A percentile compares a stretch with the other conserved stretches of the same genome.
phyloP scores from a whole-genome alignment of 2,888 invertebrate genomes.

The Drosophila monieri region DNA sequence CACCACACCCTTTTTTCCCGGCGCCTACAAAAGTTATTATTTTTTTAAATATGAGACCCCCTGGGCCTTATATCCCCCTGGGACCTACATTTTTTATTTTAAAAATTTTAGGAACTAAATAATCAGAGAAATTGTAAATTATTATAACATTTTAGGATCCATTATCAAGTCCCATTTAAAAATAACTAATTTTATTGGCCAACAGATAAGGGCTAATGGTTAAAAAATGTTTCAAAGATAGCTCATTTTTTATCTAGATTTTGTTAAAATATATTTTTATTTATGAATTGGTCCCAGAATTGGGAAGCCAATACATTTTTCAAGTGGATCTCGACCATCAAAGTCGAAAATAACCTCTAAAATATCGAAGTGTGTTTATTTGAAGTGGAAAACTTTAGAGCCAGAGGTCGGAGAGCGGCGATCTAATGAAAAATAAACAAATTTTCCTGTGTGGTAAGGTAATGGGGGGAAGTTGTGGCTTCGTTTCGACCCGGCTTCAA shows the following conservation, averaged over 20 bases:
- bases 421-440: constrained; percentile 69
- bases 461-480: background rate
- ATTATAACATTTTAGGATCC: background rate
- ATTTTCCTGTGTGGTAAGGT: background rate
- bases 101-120: background rate
- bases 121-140: background rate
- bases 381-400: constrained; percentile 19
- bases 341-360: constrained; percentile 6
- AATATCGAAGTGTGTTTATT: constrained; percentile 10
- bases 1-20: constrained; percentile 15
- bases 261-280: too few species aligned
- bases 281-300: too few species aligned
- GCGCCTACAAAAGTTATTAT: background rate
- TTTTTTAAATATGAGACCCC: background rate
- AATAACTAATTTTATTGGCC: background rate
- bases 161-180: background rate
- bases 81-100: background rate
- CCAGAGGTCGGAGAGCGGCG: constrained; percentile 10
- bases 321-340: constrained; percentile 31
- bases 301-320: background rate
- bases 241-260: background rate
- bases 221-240: background rate
- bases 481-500: constrained; percentile 37
- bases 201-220: background rate
- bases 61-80: too few species aligned